Evolutionary conservation across 2,797 vertebrate genomes (phyloP), one percentile per base, ranked within the genome.

Genomic region (Amblyopsis hoosieri): DNA sequence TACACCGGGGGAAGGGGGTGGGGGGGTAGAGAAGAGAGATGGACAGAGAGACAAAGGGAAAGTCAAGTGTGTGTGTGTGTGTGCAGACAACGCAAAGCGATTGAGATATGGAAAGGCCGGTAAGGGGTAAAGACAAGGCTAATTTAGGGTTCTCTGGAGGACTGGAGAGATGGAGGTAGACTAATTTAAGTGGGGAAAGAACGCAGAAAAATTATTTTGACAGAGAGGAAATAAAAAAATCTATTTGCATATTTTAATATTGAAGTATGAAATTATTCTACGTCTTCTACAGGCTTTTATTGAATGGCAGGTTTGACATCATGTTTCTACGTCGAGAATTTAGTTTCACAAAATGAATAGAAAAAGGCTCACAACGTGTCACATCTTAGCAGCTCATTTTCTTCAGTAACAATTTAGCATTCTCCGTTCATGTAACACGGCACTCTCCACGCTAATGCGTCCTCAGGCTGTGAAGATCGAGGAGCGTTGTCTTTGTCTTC

Each of bases 401-500:
- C 72, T 61, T 84, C 74, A 73, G 74, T 73, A 79, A 71, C 74
- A 68, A 72, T 75, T 80, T 75, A 19, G 60, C 76, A 47, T 75
- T 74, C 76, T 76, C 66, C 78, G 48, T 74, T 74, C 57, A 14
- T 47, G 66, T 67, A 54, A 64, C 76, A 49, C 59, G 47, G 66
- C 71, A 81, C 69, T 74, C 80, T 82, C 57, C 51, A 42, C 85
- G 83, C 75, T 12, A 78, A 77, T 79, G 84, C 78, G 79, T 83
- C 84, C 82, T 83, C 75, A 4, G 84, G 84, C 87, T 82, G 84
- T 76, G 86, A 85, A 75, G 74, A 82, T 37, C 74, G 74, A 75
- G 78, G 72, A 82, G 77, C 57, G 62, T 68, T 80, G 84, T 86
- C 82, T 91, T 91, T 91, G 89, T 91, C 83, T 89, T 19, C 66